Evolutionary conservation across 1,140 invertebrate species (phyloP).

Genomic region (Cataglyphis hispanica): DNA sequence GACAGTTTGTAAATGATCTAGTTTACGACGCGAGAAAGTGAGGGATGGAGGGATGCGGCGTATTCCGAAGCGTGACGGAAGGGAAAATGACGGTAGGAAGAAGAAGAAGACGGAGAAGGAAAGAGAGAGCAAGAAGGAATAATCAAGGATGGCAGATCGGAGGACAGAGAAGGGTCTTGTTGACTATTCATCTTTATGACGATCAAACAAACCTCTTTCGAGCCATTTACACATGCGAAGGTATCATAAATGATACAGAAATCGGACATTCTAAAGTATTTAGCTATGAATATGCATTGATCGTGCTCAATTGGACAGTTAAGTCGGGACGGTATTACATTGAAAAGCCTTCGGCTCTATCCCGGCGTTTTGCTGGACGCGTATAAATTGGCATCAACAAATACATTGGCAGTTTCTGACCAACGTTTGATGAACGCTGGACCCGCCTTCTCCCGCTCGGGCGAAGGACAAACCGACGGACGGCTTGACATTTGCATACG

Average conservation of each 20-base stretch:
- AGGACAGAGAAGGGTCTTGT: conserved; percentile 51
- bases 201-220: conserved; percentile 77
- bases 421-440: conserved; percentile 73
- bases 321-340: background rate
- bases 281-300: background rate
- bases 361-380: background rate
- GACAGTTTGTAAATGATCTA: conserved; percentile 83
- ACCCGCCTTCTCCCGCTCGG: conserved; percentile 62
- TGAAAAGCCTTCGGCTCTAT: background rate
- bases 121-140: conserved; percentile 36
- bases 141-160: conserved; percentile 26
- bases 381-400: conserved; percentile 46
- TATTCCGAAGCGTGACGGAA: conserved; percentile 58
- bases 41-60: conserved; percentile 32
- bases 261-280: background rate
- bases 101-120: background rate
- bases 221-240: background rate
- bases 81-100: conserved; percentile 59
- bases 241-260: background rate
- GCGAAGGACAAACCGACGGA: conserved; percentile 74
- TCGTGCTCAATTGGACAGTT: background rate
- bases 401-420: conserved; percentile 44
- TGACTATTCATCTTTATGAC: conserved; percentile 79
- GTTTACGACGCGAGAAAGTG: conserved; percentile 73
- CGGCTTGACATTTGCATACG: conserved; percentile 82